A percentile compares a stretch with the other conserved stretches of the same genome.
Conservation (phyloP, 2,888 invertebrate genomes). For the Tolmerus cingulatus region DNA sequence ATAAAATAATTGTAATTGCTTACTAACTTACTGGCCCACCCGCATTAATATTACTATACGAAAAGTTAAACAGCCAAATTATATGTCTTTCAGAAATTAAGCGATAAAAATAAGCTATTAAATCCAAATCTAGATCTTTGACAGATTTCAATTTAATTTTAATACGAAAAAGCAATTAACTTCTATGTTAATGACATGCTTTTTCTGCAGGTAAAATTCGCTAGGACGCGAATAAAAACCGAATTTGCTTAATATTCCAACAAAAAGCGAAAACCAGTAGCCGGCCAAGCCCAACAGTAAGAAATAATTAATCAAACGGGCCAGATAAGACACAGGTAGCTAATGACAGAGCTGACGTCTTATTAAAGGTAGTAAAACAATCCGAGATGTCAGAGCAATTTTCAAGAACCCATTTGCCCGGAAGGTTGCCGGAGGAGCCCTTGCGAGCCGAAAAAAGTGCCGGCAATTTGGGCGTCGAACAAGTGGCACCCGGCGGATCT, state of each 20-base stretch:
- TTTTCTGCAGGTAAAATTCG: neutral
- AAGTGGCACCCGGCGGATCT: slow-evolving; percentile 3
- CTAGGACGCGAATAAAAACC: neutral
- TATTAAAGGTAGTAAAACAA: slow-evolving; percentile 47
- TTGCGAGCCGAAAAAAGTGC: neutral
- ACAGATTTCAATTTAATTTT: neutral
- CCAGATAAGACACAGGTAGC: slow-evolving; percentile 37
- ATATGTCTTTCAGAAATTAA: neutral
- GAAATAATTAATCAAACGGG: slow-evolving; percentile 8
- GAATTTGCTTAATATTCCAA: neutral
- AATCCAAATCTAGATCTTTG: neutral
- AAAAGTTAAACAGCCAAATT: neutral
- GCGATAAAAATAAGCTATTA: neutral
- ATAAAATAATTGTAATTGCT: neutral
- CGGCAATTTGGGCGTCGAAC: neutral
- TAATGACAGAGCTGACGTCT: slow-evolving; percentile 46
- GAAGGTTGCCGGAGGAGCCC: neutral
- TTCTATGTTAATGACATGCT: neutral
- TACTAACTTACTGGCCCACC: neutral
- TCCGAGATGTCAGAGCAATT: slow-evolving; percentile 23
- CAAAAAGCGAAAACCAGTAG: slow-evolving; percentile 40
- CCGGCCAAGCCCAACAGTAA: neutral
- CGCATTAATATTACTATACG: neutral
- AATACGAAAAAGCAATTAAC: neutral
- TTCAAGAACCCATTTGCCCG: neutral